A percentile compares a stretch with the other conserved stretches of the same genome.
phyloP scores from a whole-genome alignment of 2,113 vertebrate genomes.

The Delphinus delphis region DNA sequence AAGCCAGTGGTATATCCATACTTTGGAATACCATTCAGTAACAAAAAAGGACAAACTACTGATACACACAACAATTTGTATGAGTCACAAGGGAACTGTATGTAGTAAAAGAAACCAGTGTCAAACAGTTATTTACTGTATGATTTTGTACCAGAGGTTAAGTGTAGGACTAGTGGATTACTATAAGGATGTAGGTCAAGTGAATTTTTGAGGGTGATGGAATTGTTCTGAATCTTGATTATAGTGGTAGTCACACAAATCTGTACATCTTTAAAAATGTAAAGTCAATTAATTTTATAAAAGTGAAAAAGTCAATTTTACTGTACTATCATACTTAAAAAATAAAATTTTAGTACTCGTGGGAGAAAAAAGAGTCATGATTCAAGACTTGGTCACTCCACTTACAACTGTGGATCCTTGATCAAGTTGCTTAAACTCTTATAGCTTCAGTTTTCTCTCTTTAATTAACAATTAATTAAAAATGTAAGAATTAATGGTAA shows the following conservation, averaged over 20 bases:
- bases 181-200: neutral
- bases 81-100: neutral
- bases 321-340: neutral
- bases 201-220: neutral
- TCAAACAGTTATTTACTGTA: neutral
- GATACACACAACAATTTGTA: neutral
- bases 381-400: neutral
- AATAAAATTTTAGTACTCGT: neutral
- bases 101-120: neutral
- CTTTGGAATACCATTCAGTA: neutral
- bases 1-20: neutral
- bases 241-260: neutral
- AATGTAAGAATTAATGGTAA: neutral
- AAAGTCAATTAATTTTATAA: neutral
- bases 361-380: neutral
- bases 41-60: neutral
- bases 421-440: neutral
- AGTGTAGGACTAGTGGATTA: neutral
- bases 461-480: neutral
- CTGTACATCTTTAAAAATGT: neutral
- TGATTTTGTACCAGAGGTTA: neutral
- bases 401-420: neutral
- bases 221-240: neutral
- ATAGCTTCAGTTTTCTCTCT: neutral
- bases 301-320: neutral